Evolutionary conservation across 2,797 vertebrate genomes (phyloP).

Genomic region (Dermochelys coriacea): DNA sequence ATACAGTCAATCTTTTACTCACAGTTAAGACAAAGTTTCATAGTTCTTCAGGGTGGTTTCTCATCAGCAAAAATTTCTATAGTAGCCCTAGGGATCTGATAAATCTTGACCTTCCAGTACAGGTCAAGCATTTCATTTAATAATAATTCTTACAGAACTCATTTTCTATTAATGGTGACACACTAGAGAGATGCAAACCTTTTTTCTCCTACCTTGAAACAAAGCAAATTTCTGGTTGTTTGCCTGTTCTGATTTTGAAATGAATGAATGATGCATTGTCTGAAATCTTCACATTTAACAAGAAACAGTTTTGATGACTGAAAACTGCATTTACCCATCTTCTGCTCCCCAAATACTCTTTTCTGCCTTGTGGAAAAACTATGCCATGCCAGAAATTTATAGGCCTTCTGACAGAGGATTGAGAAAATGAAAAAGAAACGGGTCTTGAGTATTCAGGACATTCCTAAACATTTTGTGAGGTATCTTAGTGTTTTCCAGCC

Average conservation of each 20-base stretch:
- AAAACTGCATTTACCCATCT: constrained; percentile 9
- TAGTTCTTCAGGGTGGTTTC: constrained; percentile 13
- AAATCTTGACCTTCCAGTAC: constrained; percentile 22
- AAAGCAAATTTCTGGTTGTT: constrained; percentile 9
- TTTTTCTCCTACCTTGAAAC: constrained; percentile 40
- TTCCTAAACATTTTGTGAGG: neutral
- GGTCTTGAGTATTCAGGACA: neutral
- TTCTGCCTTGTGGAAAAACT: neutral
- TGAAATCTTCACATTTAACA: constrained; percentile 21
- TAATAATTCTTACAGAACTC: constrained; percentile 51
- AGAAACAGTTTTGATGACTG: neutral
- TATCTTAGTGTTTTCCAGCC: neutral
- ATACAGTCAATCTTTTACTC: neutral
- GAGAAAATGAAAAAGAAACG: neutral
- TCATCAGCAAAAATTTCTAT: constrained; percentile 33
- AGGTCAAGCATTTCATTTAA: constrained; percentile 20
- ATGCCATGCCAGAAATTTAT: neutral
- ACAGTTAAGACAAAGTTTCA: neutral
- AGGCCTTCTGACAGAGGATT: neutral
- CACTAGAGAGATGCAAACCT: constrained; percentile 22
- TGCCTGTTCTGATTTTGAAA: constrained; percentile 47
- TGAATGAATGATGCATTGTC: neutral
- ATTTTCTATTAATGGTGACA: constrained; percentile 24
- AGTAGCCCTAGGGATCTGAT: constrained; percentile 9
- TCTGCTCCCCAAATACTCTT: neutral